Evolutionary conservation across 2,113 vertebrate species (phyloP), one percentile per base, ranked within the genome.

Genomic region (Ctenodactylus gundi): DNA sequence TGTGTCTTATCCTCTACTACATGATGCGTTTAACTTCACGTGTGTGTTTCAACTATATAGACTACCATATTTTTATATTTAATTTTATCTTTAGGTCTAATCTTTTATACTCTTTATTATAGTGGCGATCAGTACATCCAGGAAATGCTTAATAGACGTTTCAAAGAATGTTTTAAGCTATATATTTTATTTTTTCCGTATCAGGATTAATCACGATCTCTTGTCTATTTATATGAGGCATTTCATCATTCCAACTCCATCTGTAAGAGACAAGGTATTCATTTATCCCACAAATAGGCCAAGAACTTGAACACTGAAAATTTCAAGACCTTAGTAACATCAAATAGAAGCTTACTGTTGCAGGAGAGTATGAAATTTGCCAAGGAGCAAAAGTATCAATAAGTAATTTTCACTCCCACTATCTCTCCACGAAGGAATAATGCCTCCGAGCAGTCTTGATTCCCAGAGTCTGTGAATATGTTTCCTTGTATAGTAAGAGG

Each of bases 231-330:
- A 55, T 72, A 73, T 25, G 18, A 91, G 15, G 34, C 25, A 77
- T 68, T 88, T 53, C 78, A 58, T 44, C 31, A 82, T 75, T 86
- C 91, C 57, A 94, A 31, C 39, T 10, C 89, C 64, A 70, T 62
- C 36, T 83, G 21, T 46, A 89, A 95, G 51, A 17, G 11, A 51
- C 25, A 83, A 93, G 57, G 6, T 87, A 92, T 77, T 68, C 34
- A 57, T 15, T 87, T 85, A 41, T n/a, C 46, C 95, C 81, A 89
- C 25, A 27, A 23, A 89, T 18, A 57, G 29, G 25, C 39, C 72
- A 94, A 64, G 20, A 75, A 41, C 58, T 94, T 95, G 49, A 94
- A 36, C 65, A 90, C 51, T 73, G 81, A 80, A 83, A 84, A 89
- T 78, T 36, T 55, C 67, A 85, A 89, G 46, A 0, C 7, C 6